Percentiles rank a stretch among this genome's conserved stretches.
These are phyloP conservation scores for Cryptotermes secundus DNA, from an alignment of 1,140 invertebrate species.

Conservation along the genomic window DNA sequence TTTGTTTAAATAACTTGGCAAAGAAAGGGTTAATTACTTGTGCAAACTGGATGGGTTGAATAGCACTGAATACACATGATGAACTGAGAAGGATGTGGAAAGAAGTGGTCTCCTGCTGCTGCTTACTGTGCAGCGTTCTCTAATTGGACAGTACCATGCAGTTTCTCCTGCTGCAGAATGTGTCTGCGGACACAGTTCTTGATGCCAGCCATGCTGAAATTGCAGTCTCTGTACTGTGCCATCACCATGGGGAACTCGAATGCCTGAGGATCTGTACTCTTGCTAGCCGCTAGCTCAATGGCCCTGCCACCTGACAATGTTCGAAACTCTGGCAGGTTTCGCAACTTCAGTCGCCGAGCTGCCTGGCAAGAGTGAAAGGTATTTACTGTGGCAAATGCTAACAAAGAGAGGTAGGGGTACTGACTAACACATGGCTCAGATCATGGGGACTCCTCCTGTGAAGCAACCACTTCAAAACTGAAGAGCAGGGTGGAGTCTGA, in stretches of 20 bases:
- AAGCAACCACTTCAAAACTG: too few species aligned
- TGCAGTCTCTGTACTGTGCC: constrained; percentile 65
- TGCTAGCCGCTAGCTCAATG: constrained; percentile 76
- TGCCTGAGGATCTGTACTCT: constrained; percentile 62
- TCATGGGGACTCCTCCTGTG: too few species aligned
- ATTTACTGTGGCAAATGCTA: neutral
- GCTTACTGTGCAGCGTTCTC: too few species aligned
- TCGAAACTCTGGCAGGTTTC: constrained; percentile 72
- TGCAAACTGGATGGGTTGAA: too few species aligned
- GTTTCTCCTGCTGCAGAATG: constrained; percentile 61
- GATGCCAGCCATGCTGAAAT: constrained; percentile 83
- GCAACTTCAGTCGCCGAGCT: constrained; percentile 81
- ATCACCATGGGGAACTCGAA: constrained; percentile 68
- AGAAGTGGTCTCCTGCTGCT: too few species aligned
- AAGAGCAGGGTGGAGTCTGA: too few species aligned
- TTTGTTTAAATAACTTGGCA: too few species aligned
- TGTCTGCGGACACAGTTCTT: constrained; percentile 55
- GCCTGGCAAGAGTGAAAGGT: constrained; percentile 54
- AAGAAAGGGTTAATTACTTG: too few species aligned
- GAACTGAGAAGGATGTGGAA: too few species aligned
- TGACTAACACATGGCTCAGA: too few species aligned
- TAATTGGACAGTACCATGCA: constrained; percentile 51
- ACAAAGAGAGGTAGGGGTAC: constrained; percentile 22
- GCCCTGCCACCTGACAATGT: constrained; percentile 77
- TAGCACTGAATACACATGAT: too few species aligned